Evolutionary conservation across 1,140 invertebrate genomes (phyloP), one percentile per base, ranked within the genome.

Genomic region (Chrysomallon squamiferum): DNA sequence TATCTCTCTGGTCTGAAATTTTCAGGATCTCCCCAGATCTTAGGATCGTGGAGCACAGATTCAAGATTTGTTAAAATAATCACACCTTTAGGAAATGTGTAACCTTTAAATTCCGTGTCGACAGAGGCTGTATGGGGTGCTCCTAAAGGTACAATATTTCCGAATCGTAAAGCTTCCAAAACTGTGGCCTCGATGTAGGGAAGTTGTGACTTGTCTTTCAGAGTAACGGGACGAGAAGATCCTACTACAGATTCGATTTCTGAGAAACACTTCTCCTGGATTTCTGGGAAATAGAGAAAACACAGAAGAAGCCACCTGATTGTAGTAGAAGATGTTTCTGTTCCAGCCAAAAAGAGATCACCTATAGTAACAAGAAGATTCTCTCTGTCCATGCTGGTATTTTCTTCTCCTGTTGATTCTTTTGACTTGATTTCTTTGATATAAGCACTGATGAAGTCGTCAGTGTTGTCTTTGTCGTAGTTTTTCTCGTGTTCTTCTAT

Each of bases 181-280:
- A 81, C 69, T 3, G 70, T 65, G 15, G 82, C 82, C 38, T 81
- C 68, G 2, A 68, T 50, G 60, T 72, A 83, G 13, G 62, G 67
- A 45, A 83, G 58, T 29, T 66, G 65, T 0, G 52, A 18, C 54
- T 65, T 87, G 80, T 98, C 95, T 69, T 93, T 90, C 2, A 96
- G 88, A 20, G 86, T 89, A 0, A 95, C 94, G 75, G 93, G 85
- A 25, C 94, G 88, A 2, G 73, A 50, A 29, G 90, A 88, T 29
- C 94, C 95, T 18, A 97, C 90, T 0, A 96, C 91, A 57, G 59
- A 27, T 69, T 96, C 93, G 25, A 98, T 86, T 84, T 98, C 95
- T 57, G 93, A 90, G 84, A 94, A 93, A 0, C 96, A 91, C 13
- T 89, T 90, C 20, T 86, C 88, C 79, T 95, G 93, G 0, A 92